Base-by-base conservation (phyloP, 92 coral and sea anemone genomes). In the Zoanthus sansibaricus region DNA sequence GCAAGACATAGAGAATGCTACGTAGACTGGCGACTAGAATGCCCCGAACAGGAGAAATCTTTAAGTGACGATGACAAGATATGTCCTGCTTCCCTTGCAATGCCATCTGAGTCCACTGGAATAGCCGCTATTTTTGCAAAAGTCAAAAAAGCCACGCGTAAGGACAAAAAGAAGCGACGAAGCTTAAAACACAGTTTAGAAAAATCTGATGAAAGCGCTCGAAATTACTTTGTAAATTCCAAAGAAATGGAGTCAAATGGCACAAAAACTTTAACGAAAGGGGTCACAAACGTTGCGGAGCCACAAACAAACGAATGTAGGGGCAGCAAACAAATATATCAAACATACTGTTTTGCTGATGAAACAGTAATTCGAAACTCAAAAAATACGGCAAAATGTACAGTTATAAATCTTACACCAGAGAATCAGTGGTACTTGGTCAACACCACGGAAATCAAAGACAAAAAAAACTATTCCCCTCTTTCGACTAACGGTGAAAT, bases 81-180 rank as follows among this genome's bases (percentile, higher is more conserved):
- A 71, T 31, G 20, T 10, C 37, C 76, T 73, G 5, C 77, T 16
- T 5, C 42, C 42, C 4, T 49, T 71, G 17, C 8, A 71, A 71
- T 5, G n/a, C 8, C 6, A 62, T 1, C 30, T 62, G 69, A 62
- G 30, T 20, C 69, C 5, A 20, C 9, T n/a, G 69, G 69, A 62
- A 62, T 62, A 62, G 69, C 69, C 7, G 69, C 69, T 62, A 31
- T 62, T 62, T 62, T 62, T 62, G 69, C 69, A 62, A 62, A 62
- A n/a, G 69, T 62, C 6, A 62, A 62, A 20, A 62, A 62, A 62
- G 69, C 69, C 4, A 46, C 37, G 4, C 4, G 9, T 1, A 17
- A 18, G 54, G 37, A 75, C 52, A 75, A 75, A 54, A 52, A 75
- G 2, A 42, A 14, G 15, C 12, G 78, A 17, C 14, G 47, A 75